Conservation (phyloP, 1,140 invertebrate species). For the Lordiphosa collinella region DNA sequence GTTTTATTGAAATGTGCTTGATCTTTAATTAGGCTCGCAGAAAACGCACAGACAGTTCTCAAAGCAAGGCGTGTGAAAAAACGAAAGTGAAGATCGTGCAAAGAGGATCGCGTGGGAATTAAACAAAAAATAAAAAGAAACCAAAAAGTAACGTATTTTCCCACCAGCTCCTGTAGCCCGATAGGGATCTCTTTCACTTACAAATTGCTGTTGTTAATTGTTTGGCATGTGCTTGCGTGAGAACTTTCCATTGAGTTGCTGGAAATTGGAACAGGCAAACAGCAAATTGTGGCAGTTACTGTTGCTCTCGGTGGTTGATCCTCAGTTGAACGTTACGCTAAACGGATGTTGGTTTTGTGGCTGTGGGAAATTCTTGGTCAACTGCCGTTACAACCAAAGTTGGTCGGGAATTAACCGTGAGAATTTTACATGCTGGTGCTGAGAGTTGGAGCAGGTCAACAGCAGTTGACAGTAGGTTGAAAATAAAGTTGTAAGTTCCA, state of each 20-base stretch:
- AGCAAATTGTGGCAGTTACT: slow-evolving; percentile 15
- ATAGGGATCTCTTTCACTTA: too few species aligned
- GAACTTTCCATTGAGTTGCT: slow-evolving; percentile 38
- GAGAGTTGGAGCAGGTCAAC: slow-evolving; percentile 33
- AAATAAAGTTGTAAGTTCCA: background rate
- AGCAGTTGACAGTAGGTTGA: slow-evolving; percentile 22
- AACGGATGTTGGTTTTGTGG: slow-evolving; percentile 42
- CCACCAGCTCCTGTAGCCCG: slow-evolving; percentile 22
- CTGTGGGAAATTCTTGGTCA: slow-evolving; percentile 48
- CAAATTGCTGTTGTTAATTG: slow-evolving; percentile 45
- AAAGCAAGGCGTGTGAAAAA: slow-evolving; percentile 52
- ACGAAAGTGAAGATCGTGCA: slow-evolving; percentile 14
- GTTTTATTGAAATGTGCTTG: slow-evolving; percentile 44
- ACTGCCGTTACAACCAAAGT: slow-evolving; percentile 47
- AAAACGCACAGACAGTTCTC: slow-evolving; percentile 8
- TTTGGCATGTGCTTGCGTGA: slow-evolving; percentile 49
- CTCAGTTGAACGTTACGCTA: slow-evolving; percentile 42
- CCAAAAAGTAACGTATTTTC: slow-evolving; percentile 53
- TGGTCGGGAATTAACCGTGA: slow-evolving; percentile 33
- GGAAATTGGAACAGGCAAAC: slow-evolving; percentile 41
- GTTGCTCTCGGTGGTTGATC: slow-evolving; percentile 12
- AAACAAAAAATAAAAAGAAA: slow-evolving; percentile 34
- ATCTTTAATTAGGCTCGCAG: slow-evolving; percentile 44
- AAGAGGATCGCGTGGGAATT: slow-evolving; percentile 55
- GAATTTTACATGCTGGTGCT: slow-evolving; percentile 44